phyloP scores from a whole-genome alignment of 53 echinoderm and acorn worm species.

The Echinometra lucunter region DNA sequence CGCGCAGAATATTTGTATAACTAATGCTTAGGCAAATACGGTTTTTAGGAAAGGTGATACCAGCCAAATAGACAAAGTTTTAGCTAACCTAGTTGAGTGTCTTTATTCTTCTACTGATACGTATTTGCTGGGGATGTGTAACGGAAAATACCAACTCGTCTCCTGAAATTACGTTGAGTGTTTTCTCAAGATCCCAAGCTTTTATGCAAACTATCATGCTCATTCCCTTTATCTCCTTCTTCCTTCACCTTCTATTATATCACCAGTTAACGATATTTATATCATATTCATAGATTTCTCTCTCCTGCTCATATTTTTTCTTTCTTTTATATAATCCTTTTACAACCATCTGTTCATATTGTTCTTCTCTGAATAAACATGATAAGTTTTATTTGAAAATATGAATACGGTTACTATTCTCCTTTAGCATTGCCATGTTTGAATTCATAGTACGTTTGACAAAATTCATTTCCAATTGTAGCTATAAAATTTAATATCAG shows the following conservation, averaged over 20 bases:
- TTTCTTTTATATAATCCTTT: no score
- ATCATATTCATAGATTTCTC: not conserved
- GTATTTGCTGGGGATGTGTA: slow-evolving; percentile 32
- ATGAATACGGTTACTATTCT: no score
- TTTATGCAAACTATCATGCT: not conserved
- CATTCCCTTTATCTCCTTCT: not conserved
- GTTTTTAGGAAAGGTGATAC: not conserved
- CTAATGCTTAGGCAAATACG: slow-evolving; percentile 51
- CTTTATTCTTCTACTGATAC: not conserved
- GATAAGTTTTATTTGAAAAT: no score
- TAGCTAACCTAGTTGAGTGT: not conserved
- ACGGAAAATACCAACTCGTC: slow-evolving; percentile 16
- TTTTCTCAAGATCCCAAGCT: slow-evolving; percentile 24
- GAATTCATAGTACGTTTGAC: no score
- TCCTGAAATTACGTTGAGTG: slow-evolving; percentile 12
- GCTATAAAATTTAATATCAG: no score
- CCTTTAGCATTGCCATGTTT: no score
- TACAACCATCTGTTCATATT: no score
- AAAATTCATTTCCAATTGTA: no score
- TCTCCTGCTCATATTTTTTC: not conserved
- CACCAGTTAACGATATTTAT: not conserved
- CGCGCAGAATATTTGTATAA: not conserved
- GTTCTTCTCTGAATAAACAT: no score
- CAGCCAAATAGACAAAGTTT: slow-evolving; percentile 51
- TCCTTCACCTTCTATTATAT: not conserved